Base-by-base conservation (phyloP, 2,797 vertebrate species). In the Myiothlypis chrysogaster region DNA sequence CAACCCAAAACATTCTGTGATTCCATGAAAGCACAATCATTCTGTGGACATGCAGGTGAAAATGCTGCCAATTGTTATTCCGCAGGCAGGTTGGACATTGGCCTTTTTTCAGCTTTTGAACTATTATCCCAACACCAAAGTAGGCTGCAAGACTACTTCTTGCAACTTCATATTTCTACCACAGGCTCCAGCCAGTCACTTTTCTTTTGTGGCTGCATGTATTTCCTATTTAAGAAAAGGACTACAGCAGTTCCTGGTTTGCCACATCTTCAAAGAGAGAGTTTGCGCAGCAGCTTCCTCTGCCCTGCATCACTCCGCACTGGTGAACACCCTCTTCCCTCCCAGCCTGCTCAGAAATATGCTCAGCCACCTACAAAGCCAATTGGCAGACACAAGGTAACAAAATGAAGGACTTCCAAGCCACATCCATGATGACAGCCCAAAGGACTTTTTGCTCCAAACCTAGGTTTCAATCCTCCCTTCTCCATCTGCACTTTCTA, bases 201-300 rank as follows among this genome's bases (percentile, higher is more conserved):
- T 79, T 75, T 53, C 57, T 93, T 78, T 78, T 96, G 93, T 89
- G 94, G 95, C 73, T 93, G 86, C 44, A 34, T 60, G 46, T 66
- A 80, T 95, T 97, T 97, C 96, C 93, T 97, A 95, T 90, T 95
- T 94, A 75, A 95, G 85, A 83, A 69, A 66, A 90, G 88, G 65
- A 92, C 83, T 64, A 72, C 2, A 93, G 65, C 80, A 94, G 95
- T 97, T 97, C 92, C 96, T 95, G 85, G 79, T 87, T 94, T 94
- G 93, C 91, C 81, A 79, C 69, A 76, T 83, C 79, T 96, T 94
- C 86, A 95, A 77, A 83, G 16, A 81, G 60, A 82, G 82, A 73
- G 41, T 71, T 7, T 84, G 68, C 52, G 23, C 87, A 85, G 83
- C 90, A 94, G 95, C 82, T 96, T 95, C 94, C 94, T 95, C 92